Evolutionary conservation across 2,888 invertebrate genomes (phyloP).

Genomic region (Pandemis heparana): DNA sequence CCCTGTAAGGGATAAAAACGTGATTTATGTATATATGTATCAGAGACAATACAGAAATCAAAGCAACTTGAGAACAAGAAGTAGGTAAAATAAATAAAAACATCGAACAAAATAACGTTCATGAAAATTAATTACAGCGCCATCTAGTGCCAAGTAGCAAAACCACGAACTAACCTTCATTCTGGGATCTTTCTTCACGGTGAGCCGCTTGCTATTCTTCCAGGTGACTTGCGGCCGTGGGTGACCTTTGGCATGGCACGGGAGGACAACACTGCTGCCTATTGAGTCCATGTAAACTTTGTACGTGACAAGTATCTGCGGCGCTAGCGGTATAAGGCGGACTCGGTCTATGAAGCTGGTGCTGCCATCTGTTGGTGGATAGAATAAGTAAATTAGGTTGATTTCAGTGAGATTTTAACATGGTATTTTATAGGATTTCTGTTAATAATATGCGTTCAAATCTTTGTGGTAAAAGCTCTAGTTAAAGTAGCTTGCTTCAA

Average conservation of each 20-base stretch:
- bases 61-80: not conserved
- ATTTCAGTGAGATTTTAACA: no score
- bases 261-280: slow-evolving; percentile 88
- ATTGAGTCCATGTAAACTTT: slow-evolving; percentile 85
- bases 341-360: slow-evolving; percentile 68
- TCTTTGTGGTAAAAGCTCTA: no score
- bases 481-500: no score
- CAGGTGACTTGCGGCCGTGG: slow-evolving; percentile 89
- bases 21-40: no score
- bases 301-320: slow-evolving; percentile 84
- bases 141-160: slow-evolving; percentile 36
- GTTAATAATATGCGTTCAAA: no score
- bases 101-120: not conserved
- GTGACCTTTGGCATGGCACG: slow-evolving; percentile 89
- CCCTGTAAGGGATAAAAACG: no score
- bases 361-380: slow-evolving; percentile 61
- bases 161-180: slow-evolving; percentile 74
- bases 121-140: slow-evolving; percentile 9
- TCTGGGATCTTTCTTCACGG: slow-evolving; percentile 81
- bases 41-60: no score
- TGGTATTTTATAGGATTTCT: no score
- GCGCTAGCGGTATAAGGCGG: slow-evolving; percentile 76
- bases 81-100: not conserved
- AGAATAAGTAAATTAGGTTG: slow-evolving; percentile 25
- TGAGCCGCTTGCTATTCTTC: slow-evolving; percentile 85